phyloP scores from a whole-genome alignment of 2,113 vertebrate genomes.

The Peromyscus maniculatus region DNA sequence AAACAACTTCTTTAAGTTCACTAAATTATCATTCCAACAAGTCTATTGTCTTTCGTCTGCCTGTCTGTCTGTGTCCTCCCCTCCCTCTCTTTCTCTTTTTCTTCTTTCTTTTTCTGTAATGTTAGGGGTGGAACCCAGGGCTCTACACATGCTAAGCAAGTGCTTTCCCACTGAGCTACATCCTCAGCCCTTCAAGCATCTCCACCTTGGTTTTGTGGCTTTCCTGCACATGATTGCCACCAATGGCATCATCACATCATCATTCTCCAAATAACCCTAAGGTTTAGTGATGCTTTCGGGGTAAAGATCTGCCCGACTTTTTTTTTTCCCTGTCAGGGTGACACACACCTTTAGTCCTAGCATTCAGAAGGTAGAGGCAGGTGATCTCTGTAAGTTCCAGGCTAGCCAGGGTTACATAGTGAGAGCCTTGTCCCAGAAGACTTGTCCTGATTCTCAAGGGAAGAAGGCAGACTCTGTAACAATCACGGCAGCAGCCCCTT shows the following conservation, averaged over 20 bases:
- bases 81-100: not conserved
- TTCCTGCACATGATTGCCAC: not conserved
- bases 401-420: not conserved
- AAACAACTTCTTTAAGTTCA: no score
- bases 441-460: not conserved
- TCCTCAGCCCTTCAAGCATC: not conserved
- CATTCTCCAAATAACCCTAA: not conserved
- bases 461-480: not conserved
- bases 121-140: not conserved
- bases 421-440: not conserved
- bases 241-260: not conserved
- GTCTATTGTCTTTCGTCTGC: not conserved
- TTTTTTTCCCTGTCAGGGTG: no score
- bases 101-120: not conserved
- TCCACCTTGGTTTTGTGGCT: no score
- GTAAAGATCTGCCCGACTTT: not conserved
- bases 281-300: not conserved
- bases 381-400: not conserved
- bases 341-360: not conserved
- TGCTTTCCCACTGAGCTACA: not conserved
- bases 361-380: not conserved
- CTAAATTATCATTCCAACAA: not conserved
- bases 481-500: not conserved
- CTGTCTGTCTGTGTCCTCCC: not conserved
- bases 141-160: not conserved